Base-by-base conservation (phyloP, 2,888 invertebrate species). In the Chloroclysta siterata region DNA sequence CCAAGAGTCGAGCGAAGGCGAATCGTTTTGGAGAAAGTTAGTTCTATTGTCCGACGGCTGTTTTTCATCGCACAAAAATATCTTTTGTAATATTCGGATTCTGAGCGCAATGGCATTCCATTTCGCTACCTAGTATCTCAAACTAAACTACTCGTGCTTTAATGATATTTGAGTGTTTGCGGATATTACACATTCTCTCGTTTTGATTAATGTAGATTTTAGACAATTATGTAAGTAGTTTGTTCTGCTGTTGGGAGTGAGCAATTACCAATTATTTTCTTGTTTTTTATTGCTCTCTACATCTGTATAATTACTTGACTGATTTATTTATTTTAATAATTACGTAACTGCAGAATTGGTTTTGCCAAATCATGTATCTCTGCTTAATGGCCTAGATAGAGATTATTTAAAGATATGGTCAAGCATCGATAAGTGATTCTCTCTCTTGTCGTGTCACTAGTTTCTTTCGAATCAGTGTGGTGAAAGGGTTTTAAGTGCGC, bases 21-120 rank as follows among this genome's bases (percentile, higher is more conserved):
- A 56, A 56, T 62, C 59, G 59, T 66, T 70, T 70, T 60, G 62
- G 70, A 65, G 70, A 72, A 72, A 70, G 72, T 70, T 46, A 17
- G 47, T 33, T 55, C 63, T 61, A 66, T 70, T 72, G 69, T 68
- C 48, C 52, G 53, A 58, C 61, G 59, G 60, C 64, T 53, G 71
- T 68, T 68, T 70, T 69, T 69, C 69, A 65, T 70, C 65, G 68
- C 61, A 70, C 70, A 62, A 66, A 66, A 63, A 56, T 68, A 63
- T 67, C 60, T 71, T 69, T 69, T 69, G 70, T 72, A 60, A 60
- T 65, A 60, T 62, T 65, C 61, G 61, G 65, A 67, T 63, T 70
- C 57, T 50, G 65, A 62, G 50, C 57, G 46, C 15, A 39, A 50
- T 51, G 42, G 17, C 53, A 60, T 65, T 65, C 53, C 53, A 57